These are phyloP conservation scores for Drymonia ruficornis DNA, from an alignment of 2,888 invertebrate species.

Conservation along the genomic window DNA sequence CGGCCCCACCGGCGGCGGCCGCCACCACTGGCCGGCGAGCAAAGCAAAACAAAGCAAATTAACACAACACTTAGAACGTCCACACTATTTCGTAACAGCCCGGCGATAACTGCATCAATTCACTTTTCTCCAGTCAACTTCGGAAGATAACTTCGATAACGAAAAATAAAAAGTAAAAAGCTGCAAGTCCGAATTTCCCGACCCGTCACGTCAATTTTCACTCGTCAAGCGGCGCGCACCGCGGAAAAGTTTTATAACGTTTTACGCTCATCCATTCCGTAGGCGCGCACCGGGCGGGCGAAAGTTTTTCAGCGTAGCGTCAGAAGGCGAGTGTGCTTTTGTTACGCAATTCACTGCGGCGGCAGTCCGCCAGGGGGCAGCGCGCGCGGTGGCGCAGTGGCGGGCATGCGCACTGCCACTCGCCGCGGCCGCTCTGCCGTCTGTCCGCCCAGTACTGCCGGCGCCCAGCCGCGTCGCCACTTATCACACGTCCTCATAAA, in stretches of 20 bases:
- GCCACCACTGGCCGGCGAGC: slow-evolving; percentile 66
- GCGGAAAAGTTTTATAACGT: slow-evolving; percentile 77
- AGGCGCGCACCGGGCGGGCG: slow-evolving; percentile 69
- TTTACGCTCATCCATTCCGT: slow-evolving; percentile 70
- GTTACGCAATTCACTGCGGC: slow-evolving; percentile 83
- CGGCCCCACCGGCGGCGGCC: slow-evolving; percentile 58
- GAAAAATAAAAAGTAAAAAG: slow-evolving; percentile 58
- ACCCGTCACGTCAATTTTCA: slow-evolving; percentile 35
- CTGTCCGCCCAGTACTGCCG: slow-evolving; percentile 28
- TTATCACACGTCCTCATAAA: slow-evolving; percentile 47
- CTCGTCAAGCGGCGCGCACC: slow-evolving; percentile 53
- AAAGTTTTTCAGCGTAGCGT: slow-evolving; percentile 77
- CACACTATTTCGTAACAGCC: slow-evolving; percentile 61
- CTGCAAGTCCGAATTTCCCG: slow-evolving; percentile 36
- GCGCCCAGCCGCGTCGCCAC: slow-evolving; percentile 27
- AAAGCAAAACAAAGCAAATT: slow-evolving; percentile 77
- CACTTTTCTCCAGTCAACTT: slow-evolving; percentile 68
- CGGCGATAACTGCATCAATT: slow-evolving; percentile 66
- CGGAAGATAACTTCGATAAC: slow-evolving; percentile 59
- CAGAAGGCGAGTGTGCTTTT: slow-evolving; percentile 77
- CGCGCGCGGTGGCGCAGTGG: slow-evolving; percentile 82
- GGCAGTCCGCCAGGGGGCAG: slow-evolving; percentile 81
- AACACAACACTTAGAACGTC: slow-evolving; percentile 71
- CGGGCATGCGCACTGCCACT: slow-evolving; percentile 77
- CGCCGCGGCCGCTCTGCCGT: slow-evolving; percentile 20